Base-by-base conservation (phyloP, 2,113 vertebrate species). In the Vulpes ferrilata region DNA sequence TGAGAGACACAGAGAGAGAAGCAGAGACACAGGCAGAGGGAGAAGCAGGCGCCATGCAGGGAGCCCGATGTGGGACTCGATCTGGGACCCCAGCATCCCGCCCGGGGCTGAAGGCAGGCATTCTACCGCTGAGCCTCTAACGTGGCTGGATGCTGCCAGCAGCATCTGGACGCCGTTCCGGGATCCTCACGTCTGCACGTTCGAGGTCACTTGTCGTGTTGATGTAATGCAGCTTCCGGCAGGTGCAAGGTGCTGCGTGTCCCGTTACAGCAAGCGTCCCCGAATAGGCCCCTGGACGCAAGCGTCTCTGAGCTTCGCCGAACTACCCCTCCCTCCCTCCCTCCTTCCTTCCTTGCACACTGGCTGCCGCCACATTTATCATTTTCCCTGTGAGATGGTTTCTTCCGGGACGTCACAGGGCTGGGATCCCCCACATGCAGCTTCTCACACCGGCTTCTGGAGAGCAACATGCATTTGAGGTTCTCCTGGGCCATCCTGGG, bases 401-500 rank as follows among this genome's bases (percentile, higher is more conserved):
- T 38, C 43, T 17, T 65, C 38, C 59, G 7, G 76, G 23, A 8
- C 2, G 32, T 16, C 60, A 2, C 1, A 11, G 4, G 4, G 48
- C 11, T 11, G 32, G 55, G 53, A 3, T 2, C 22, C 1, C 0
- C 2, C 12, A 5, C 1, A 2, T 1, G 23, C 1, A 7, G n/a
- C 57, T 51, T 55, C 22, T 53, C 62, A 12, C 64, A 22, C 20
- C 2, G 69, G 17, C 60, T 53, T 16, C 13, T 3, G 1, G 65
- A 1, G 48, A 53, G 43, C 4, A 0, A 11, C 1, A 19, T 4
- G 32, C 7, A 2, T 0, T 0, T 32, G 3, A 4, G 53, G 55
- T 2, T 19, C 76, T 20, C 1, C 27, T 5, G 0, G 4, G 35
- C 67, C 60, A 0, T 3, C 20, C 38, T 10, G 32, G 1, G 3